These are phyloP conservation scores for Megaceryle alcyon DNA, from an alignment of 2,797 vertebrate genomes.

Conservation along the genomic window DNA sequence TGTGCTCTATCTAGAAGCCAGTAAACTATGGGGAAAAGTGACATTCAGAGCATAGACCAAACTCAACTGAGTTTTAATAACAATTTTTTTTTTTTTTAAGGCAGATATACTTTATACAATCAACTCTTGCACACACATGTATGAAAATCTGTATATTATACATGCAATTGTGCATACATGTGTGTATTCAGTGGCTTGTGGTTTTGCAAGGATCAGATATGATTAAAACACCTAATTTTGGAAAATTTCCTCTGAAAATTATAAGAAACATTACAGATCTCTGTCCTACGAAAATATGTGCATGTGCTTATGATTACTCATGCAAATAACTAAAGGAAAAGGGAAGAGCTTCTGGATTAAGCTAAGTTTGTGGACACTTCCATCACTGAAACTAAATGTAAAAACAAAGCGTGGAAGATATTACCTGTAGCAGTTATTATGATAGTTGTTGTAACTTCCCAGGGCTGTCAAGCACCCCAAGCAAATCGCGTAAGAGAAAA, in stretches of 20 bases:
- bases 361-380: not conserved
- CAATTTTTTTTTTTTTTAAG: not conserved
- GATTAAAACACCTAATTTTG: not conserved
- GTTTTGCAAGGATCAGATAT: not conserved
- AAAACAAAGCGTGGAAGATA: accelerated
- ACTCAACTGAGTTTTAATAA: not conserved
- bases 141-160: not conserved
- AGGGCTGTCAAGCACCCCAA: slow-evolving; percentile 96
- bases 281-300: not conserved
- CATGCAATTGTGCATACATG: accelerated
- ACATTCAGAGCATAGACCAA: not conserved
- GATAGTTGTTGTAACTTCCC: slow-evolving; percentile 97
- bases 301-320: not conserved
- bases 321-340: not conserved
- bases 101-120: not conserved
- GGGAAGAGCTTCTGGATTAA: not conserved
- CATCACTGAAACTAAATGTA: not conserved
- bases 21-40: not conserved
- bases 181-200: not conserved
- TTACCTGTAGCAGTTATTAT: slow-evolving; percentile 99
- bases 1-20: not conserved
- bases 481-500: slow-evolving; percentile 99
- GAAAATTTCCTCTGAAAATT: not conserved
- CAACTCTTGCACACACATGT: not conserved
- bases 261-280: not conserved